Base-by-base conservation (phyloP, 2,888 invertebrate genomes). In the Crossocerus cetratus region DNA sequence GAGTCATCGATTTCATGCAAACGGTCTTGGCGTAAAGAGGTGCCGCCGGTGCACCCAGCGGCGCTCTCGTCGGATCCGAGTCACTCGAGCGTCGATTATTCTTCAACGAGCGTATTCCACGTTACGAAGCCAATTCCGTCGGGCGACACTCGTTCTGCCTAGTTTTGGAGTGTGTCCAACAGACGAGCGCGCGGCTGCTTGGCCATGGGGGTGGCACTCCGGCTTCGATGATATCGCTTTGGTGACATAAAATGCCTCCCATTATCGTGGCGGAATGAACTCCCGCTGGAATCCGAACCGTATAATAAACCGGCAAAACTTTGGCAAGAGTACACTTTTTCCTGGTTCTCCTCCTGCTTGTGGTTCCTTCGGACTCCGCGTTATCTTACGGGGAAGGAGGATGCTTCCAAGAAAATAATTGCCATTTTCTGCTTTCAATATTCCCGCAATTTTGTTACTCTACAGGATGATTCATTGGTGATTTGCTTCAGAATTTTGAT, bases 191-290 rank as follows among this genome's bases (percentile, higher is more conserved):
- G 2, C 23, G 32, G 32, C 3, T 8, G 2, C 32, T 32, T 11
- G 4, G 32, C 32, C 11, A 11, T 11, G 32, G 8, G 32, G 32
- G 8, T 32, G 32, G 5, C 32, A 8, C 32, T 32, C 32, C 67
- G 63, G 42, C 67, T 70, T 83, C 70, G 86, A 87, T 87, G 84
- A 87, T 87, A 87, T 86, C 86, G 82, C 83, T 87, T 83, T 84
- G 84, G 83, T 74, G 83, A 83, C 85, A 81, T 82, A 83, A 87
- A 87, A 82, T 84, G 84, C 80, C 80, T 74, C 68, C 82, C 82
- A 85, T 87, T 87, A 86, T 85, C 82, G 79, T 77, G 32, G 78
- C 78, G 78, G 76, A 83, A 85, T 83, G 83, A 86, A 86, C 85
- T 83, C 81, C 74, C 65, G 54, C 16, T 58, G 77, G 80, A 81